Percentiles rank a stretch among this genome's conserved stretches.
Evolutionary conservation across 23 tunicate species (phyloP).

Genomic region (Phallusia fumigata): DNA sequence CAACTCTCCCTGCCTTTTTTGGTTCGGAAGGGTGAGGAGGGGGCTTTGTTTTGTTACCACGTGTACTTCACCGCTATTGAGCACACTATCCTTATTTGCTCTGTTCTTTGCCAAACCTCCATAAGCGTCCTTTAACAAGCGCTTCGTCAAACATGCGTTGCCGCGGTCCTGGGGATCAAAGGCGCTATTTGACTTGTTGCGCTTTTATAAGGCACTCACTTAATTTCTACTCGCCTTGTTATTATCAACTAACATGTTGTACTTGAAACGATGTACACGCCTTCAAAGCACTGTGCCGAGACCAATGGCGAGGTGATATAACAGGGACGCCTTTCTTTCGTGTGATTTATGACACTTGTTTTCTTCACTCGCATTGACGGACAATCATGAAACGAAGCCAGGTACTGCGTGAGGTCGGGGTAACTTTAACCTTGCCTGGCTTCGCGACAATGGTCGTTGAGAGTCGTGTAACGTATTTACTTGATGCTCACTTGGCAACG

Average conservation of each 20-base stretch:
- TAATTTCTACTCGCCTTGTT: not conserved
- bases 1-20: too few species aligned
- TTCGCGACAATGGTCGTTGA: not conserved
- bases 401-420: not conserved
- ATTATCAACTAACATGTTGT: slow-evolving; percentile 11
- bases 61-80: too few species aligned
- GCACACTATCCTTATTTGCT: too few species aligned
- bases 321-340: not conserved
- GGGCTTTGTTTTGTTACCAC: too few species aligned
- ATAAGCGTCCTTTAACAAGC: not conserved
- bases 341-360: too few species aligned
- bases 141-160: not conserved
- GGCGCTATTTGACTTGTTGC: not conserved
- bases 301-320: not conserved
- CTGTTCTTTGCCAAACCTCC: not conserved
- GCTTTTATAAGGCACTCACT: not conserved
- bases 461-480: not conserved
- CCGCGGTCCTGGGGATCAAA: not conserved
- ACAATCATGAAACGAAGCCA: too few species aligned
- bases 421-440: not conserved
- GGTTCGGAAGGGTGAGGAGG: too few species aligned
- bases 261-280: not conserved
- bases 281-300: not conserved
- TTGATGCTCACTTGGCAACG: slow-evolving; percentile 1
- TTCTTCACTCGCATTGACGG: too few species aligned